A percentile compares a stretch with the other conserved stretches of the same genome.
Conservation (phyloP, 2,113 vertebrate genomes). For the Taurulus bubalis region DNA sequence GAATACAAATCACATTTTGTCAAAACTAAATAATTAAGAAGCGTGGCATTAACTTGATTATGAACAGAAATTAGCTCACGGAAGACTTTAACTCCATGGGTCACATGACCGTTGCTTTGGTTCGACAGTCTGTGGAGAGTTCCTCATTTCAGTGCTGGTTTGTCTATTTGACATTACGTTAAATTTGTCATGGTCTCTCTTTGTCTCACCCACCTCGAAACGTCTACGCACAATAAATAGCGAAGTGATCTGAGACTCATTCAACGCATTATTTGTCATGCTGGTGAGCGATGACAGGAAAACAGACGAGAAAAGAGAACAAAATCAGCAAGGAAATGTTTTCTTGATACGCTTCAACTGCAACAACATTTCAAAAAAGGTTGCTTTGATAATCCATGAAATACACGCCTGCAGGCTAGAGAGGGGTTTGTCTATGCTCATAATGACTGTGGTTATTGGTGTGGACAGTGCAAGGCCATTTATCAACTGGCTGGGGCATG, state of each 20-base stretch:
- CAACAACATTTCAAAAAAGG: conserved; percentile 5
- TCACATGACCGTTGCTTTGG: not conserved
- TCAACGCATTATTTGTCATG: conserved; percentile 7
- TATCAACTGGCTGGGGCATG: conserved; percentile 1
- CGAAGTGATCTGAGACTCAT: not conserved
- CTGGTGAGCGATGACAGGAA: not conserved
- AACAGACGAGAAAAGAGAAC: not conserved
- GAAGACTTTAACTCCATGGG: not conserved
- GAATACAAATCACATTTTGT: not conserved
- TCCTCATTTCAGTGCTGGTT: not conserved
- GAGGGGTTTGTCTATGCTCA: not conserved
- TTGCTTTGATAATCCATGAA: conserved; percentile 8
- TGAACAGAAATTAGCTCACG: not conserved
- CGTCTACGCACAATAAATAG: not conserved
- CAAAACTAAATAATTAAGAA: too few relatives aligned
- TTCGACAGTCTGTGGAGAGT: not conserved
- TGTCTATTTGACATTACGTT: not conserved
- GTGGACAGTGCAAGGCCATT: conserved; percentile 12
- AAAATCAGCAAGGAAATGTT: not conserved
- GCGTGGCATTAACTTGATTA: not conserved
- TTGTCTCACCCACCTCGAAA: not conserved
- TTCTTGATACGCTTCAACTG: not conserved
- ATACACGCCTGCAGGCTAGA: not conserved
- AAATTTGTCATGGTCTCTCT: not conserved
- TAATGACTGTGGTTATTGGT: conserved; percentile 22